phyloP scores from a whole-genome alignment of 2,888 invertebrate genomes.

The Hydraecia micacea region DNA sequence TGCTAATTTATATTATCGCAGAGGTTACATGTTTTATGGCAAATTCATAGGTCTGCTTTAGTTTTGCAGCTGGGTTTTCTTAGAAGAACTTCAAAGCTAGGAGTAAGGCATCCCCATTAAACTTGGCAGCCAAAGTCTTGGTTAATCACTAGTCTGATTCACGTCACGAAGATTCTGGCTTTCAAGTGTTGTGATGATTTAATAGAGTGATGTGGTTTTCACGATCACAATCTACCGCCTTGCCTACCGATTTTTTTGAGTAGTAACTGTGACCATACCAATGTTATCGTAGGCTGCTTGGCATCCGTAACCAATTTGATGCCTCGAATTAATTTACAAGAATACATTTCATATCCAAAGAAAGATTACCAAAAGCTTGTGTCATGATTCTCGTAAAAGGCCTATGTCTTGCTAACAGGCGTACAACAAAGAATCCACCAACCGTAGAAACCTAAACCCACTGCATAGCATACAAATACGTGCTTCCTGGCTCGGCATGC shows the following conservation, averaged over 20 bases:
- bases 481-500: no score
- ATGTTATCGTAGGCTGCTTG: background rate
- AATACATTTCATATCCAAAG: background rate
- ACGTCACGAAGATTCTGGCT: no score
- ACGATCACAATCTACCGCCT: background rate
- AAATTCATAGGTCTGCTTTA: slow-evolving; percentile 30
- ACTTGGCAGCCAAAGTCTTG: background rate
- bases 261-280: background rate
- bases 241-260: background rate
- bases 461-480: background rate
- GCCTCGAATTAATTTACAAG: background rate
- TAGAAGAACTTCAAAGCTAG: background rate
- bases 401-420: no score
- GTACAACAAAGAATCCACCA: background rate
- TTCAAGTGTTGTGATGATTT: background rate
- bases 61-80: slow-evolving; percentile 21
- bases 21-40: slow-evolving; percentile 60
- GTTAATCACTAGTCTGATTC: background rate
- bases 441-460: no score
- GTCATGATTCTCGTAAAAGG: background rate
- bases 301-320: background rate
- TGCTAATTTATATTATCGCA: slow-evolving; percentile 63
- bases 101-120: background rate
- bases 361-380: background rate
- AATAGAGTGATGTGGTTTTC: background rate